Evolutionary conservation across 2,888 invertebrate genomes (phyloP), one percentile per base, ranked within the genome.

Genomic region (Eristalis intricaria): DNA sequence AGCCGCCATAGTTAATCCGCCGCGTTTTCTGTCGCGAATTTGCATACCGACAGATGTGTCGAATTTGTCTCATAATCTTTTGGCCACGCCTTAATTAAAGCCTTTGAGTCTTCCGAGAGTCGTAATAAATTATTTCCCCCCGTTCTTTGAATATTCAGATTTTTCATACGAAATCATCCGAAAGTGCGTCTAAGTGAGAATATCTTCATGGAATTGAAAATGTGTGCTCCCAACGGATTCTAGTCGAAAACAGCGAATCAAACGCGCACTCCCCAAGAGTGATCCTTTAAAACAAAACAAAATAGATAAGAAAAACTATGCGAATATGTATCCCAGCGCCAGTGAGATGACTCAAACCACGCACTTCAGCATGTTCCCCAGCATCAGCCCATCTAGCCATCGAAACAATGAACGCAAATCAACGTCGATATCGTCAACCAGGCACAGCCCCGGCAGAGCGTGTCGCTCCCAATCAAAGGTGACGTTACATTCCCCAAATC

Each of bases 291-390:
- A 40, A 32, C 7, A 8, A 32, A 32, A 32, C 0, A 32, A 32
- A 32, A 32, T 5, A 1, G 11, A 11, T 7, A 29, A 3, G 26
- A 63, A 65, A 78, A 79, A 83, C 60, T 71, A 80, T 73, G 71
- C 22, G 26, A 83, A 66, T 23, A 79, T 86, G 86, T 86, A 63
- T 43, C 58, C 22, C 13, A 60, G 38, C 35, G 68, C 64, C 70
- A 75, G 60, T 76, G 75, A 50, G 64, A 83, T 65, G 43, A 66
- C 78, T 63, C 69, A 74, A 70, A 78, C 4, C 29, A 60, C 43
- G 23, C 50, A 29, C 40, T 38, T 64, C 22, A 71, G 43, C 19
- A 77, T 69, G 71, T 65, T 22, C 69, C 22, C 73, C 22, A 56
- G n/a, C n/a, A n/a, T n/a, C n/a, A n/a, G 26, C 38, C n/a, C 63